phyloP scores from a whole-genome alignment of 2,113 vertebrate species.

The Corydoras maculifer region DNA sequence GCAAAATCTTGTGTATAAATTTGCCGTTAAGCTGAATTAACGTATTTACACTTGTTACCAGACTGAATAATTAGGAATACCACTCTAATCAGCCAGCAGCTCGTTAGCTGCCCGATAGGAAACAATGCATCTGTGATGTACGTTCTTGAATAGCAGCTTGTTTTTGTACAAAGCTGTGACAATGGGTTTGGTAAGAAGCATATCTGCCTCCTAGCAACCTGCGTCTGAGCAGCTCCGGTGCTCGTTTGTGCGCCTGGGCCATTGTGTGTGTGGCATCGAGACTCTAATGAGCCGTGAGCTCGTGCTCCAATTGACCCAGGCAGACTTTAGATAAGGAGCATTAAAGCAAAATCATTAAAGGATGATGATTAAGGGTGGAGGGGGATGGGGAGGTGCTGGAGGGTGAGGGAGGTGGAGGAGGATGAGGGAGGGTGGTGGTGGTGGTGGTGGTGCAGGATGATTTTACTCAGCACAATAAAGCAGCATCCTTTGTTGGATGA shows the following conservation, averaged over 20 bases:
- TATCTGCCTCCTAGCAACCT: conserved; percentile 67
- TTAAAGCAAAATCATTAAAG: conserved; percentile 15
- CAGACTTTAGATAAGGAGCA: conserved; percentile 26
- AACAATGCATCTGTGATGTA: conserved; percentile 33
- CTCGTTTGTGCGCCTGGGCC: conserved; percentile 36
- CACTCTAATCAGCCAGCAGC: too few relatives aligned
- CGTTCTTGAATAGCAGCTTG: conserved; percentile 46
- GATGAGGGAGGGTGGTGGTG: too few relatives aligned
- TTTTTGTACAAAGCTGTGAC: conserved; percentile 52
- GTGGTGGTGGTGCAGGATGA: too few relatives aligned
- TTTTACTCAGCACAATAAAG: too few relatives aligned
- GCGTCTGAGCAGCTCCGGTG: conserved; percentile 26
- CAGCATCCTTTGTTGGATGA: too few relatives aligned
- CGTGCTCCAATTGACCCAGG: conserved; percentile 29
- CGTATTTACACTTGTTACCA: too few relatives aligned
- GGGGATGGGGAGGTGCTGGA: not conserved
- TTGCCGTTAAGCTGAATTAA: too few relatives aligned
- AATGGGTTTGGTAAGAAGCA: conserved; percentile 58
- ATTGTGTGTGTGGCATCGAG: conserved; percentile 35
- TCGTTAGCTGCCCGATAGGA: not conserved
- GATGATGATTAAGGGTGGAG: not conserved
- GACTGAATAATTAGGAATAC: too few relatives aligned
- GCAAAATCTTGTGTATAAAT: too few relatives aligned
- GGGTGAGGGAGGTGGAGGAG: too few relatives aligned
- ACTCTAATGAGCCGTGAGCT: conserved; percentile 38